These are phyloP conservation scores for Biston betularia DNA, from an alignment of 2,888 invertebrate species.

Conservation along the genomic window DNA sequence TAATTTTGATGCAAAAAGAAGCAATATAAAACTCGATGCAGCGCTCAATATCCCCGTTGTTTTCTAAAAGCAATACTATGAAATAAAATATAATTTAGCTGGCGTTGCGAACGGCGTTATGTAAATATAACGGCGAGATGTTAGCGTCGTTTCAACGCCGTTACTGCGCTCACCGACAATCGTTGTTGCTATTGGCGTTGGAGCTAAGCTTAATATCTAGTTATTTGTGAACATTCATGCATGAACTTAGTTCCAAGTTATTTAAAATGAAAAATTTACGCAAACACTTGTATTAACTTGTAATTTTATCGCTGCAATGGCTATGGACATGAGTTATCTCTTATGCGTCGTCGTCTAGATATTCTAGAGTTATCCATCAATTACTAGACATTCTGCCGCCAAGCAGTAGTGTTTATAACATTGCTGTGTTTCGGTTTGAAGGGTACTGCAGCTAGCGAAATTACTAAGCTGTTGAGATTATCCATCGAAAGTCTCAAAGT, in stretches of 20 bases:
- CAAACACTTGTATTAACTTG: too few species aligned
- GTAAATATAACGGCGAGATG: slow-evolving; percentile 18
- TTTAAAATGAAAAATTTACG: not conserved
- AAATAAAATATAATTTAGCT: slow-evolving; percentile 18
- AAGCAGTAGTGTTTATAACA: too few species aligned
- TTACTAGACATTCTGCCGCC: too few species aligned
- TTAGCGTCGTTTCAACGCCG: slow-evolving; percentile 5
- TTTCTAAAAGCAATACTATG: slow-evolving; percentile 13
- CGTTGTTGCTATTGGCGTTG: slow-evolving; percentile 4
- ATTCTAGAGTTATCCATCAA: too few species aligned
- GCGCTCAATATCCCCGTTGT: slow-evolving; percentile 7
- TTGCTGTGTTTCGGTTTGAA: too few species aligned
- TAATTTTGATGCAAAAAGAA: not conserved
- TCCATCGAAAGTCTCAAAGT: too few species aligned
- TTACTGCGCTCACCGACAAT: slow-evolving; percentile 8
- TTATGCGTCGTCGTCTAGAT: too few species aligned
- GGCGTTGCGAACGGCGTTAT: slow-evolving; percentile 16
- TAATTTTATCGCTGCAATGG: too few species aligned
- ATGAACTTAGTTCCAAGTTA: not conserved
- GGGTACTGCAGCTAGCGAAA: too few species aligned
- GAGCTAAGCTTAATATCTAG: slow-evolving; percentile 1
- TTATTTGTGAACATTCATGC: not conserved
- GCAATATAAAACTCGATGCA: not conserved
- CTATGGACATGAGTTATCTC: too few species aligned
- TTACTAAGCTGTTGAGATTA: too few species aligned